These are phyloP conservation scores for Athalia circularis DNA, from an alignment of 2,888 invertebrate genomes.

Conservation along the genomic window DNA sequence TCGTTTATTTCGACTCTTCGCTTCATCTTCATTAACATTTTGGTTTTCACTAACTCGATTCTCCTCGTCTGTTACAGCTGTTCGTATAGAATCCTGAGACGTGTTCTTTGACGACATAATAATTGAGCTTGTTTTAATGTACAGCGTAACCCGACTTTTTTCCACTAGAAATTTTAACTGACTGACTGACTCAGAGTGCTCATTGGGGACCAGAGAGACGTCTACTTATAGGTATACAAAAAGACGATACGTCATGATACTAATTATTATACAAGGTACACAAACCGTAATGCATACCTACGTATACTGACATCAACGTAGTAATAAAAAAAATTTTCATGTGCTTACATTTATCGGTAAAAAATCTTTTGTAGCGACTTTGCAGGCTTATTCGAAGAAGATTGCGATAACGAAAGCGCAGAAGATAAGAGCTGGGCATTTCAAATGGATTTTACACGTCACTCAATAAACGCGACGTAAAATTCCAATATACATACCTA, in stretches of 20 bases:
- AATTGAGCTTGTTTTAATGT: not conserved
- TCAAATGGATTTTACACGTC: no score
- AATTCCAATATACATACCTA: no score
- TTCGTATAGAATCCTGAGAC: not conserved
- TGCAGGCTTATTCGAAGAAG: no score
- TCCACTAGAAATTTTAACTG: not conserved
- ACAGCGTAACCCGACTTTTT: not conserved
- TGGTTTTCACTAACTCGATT: not conserved
- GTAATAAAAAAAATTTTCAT: no score
- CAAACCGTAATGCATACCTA: not conserved
- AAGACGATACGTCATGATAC: not conserved
- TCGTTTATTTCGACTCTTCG: not conserved
- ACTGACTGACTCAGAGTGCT: not conserved
- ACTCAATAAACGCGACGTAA: no score
- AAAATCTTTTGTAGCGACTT: no score
- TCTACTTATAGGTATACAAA: conserved; percentile 11
- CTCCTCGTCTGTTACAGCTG: not conserved
- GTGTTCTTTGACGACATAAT: conserved; percentile 11
- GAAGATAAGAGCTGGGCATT: no score
- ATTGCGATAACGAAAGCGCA: no score
- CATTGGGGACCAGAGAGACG: not conserved
- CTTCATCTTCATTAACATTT: not conserved
- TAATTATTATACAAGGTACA: not conserved
- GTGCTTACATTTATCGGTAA: no score
- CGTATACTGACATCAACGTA: not conserved